These are phyloP conservation scores for Nemurella pictetii DNA, from an alignment of 2,888 invertebrate genomes.

Conservation along the genomic window DNA sequence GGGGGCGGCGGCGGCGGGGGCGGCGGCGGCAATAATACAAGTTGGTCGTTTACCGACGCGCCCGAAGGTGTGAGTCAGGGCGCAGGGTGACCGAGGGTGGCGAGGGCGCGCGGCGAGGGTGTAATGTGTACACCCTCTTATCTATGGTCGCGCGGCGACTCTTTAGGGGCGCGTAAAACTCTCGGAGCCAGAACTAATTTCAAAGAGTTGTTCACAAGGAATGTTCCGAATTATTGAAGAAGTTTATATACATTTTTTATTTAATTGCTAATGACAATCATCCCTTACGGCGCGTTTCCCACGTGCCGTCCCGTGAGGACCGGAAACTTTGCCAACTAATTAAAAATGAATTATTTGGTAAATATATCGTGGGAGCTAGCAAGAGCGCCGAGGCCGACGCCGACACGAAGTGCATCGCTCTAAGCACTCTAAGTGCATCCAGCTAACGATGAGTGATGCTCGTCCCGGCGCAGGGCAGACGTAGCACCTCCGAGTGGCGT, in stretches of 20 bases:
- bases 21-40: not conserved
- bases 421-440: not conserved
- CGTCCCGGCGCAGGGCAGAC: too few species aligned
- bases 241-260: conserved; percentile 9
- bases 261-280: not conserved
- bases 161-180: not conserved
- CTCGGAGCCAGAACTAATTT: not conserved
- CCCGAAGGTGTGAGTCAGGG: not conserved
- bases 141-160: not conserved
- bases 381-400: not conserved
- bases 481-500: not conserved
- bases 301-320: not conserved
- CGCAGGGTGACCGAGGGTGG: not conserved
- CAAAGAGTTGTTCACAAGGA: not conserved
- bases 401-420: not conserved
- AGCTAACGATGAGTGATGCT: not conserved
- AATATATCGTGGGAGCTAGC: not conserved
- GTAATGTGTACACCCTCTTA: not conserved
- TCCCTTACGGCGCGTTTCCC: not conserved
- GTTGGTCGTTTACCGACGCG: not conserved
- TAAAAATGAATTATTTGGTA: not conserved
- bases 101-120: not conserved
- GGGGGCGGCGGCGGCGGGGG: too few species aligned
- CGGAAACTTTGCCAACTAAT: not conserved
- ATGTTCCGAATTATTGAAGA: not conserved